These are phyloP conservation scores for Hyperoodon ampullatus DNA, from an alignment of 2,113 vertebrate species.

Conservation along the genomic window DNA sequence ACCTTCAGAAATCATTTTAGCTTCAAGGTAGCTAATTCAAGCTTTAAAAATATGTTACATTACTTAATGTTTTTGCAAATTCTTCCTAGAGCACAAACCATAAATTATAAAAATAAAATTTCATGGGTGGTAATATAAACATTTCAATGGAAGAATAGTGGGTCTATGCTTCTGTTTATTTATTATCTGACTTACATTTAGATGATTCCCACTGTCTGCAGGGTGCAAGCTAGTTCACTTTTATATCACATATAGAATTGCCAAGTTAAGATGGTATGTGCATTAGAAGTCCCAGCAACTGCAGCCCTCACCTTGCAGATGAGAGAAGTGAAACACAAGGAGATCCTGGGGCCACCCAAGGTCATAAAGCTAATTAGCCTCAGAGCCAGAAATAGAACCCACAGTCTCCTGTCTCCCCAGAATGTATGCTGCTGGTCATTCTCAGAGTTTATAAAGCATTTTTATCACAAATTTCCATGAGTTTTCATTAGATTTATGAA, in stretches of 20 bases:
- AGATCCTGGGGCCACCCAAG: neutral
- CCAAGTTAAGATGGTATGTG: neutral
- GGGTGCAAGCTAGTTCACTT: neutral
- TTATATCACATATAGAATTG: neutral
- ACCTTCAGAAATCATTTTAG: constrained; percentile 34
- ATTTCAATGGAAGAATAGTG: neutral
- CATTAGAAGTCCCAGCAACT: neutral
- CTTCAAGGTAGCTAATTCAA: neutral
- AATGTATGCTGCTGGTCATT: neutral
- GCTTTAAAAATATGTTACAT: neutral
- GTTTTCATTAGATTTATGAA: neutral
- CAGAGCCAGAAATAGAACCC: neutral
- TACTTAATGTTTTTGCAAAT: neutral
- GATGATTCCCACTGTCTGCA: neutral
- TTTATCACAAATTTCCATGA: neutral
- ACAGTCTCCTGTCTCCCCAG: neutral
- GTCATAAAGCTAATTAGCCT: neutral
- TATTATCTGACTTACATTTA: neutral
- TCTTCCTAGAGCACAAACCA: neutral
- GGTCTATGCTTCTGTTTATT: neutral
- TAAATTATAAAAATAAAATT: constrained; percentile 1
- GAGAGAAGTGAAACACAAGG: neutral
- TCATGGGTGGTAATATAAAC: neutral
- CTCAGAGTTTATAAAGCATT: neutral
- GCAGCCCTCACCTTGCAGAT: neutral